Conservation (phyloP, 2,888 invertebrate species). For the Macrosoma leucophasiata region DNA sequence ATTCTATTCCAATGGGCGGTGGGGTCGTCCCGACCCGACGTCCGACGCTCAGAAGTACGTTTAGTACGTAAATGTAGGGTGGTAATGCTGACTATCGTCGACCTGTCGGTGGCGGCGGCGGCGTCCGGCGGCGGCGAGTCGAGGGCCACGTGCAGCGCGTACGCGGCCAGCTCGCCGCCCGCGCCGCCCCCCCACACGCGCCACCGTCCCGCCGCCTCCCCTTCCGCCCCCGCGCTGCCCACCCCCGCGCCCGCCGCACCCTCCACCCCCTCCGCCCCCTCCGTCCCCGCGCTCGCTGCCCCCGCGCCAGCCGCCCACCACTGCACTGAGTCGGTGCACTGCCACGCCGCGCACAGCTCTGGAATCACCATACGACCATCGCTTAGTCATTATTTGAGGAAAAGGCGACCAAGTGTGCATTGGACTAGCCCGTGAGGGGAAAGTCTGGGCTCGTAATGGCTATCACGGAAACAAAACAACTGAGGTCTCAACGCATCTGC, state of each 20-base stretch:
- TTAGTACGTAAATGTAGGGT: too few species aligned
- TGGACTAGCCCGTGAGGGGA: too few species aligned
- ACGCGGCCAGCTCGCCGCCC: conserved; percentile 32
- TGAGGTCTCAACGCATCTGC: too few species aligned
- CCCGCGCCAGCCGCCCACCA: conserved; percentile 7
- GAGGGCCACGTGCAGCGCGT: conserved; percentile 29
- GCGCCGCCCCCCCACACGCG: conserved; percentile 41
- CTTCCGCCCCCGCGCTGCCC: conserved; percentile 10
- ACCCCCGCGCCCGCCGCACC: conserved; percentile 11
- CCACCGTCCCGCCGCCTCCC: conserved; percentile 31
- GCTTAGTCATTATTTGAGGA: too few species aligned
- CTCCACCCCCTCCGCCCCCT: conserved; percentile 6
- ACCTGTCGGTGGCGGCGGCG: conserved; percentile 30
- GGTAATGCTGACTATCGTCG: too few species aligned
- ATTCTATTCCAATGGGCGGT: too few species aligned
- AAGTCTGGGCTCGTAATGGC: too few species aligned
- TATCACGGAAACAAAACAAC: too few species aligned
- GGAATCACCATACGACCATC: too few species aligned
- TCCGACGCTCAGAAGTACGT: too few species aligned
- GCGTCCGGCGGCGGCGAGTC: conserved; percentile 20
- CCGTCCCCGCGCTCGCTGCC: conserved; percentile 10
- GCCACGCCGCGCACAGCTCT: conserved; percentile 32
- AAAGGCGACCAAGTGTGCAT: too few species aligned
- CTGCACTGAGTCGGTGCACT: conserved; percentile 16
- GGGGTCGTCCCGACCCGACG: too few species aligned